Evolutionary conservation across 2,113 vertebrate genomes (phyloP).

Genomic region (Nematolebias whitei): DNA sequence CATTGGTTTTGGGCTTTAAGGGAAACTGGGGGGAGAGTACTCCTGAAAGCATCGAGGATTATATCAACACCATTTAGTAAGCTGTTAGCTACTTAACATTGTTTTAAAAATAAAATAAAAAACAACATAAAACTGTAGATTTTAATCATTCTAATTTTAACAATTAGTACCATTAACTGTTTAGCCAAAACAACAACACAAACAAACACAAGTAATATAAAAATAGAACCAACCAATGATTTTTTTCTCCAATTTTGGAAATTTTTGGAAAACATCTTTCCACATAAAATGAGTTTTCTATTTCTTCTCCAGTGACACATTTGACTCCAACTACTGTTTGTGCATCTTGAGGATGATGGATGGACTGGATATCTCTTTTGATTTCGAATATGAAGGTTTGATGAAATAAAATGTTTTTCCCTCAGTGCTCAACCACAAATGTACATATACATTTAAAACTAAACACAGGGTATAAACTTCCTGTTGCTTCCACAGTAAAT

Average conservation of each 20-base stretch:
- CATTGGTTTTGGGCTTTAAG: conserved; percentile 81
- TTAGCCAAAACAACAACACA: too few relatives aligned
- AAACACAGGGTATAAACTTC: neutral
- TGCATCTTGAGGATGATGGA: conserved; percentile 79
- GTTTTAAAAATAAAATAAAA: neutral
- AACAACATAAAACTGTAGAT: neutral
- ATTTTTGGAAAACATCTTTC: too few relatives aligned
- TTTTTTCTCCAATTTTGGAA: neutral
- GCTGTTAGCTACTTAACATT: conserved; percentile 9
- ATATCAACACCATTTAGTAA: conserved; percentile 80
- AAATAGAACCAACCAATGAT: neutral
- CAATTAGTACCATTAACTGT: too few relatives aligned
- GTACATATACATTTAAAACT: neutral
- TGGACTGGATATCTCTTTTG: conserved; percentile 69
- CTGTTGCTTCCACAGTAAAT: conserved; percentile 56
- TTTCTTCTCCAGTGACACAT: conserved; percentile 71
- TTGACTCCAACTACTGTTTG: conserved; percentile 77
- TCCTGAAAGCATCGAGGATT: conserved; percentile 72
- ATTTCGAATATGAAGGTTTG: conserved; percentile 71
- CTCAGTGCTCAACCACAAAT: neutral
- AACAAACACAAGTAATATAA: too few relatives aligned
- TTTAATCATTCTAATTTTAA: too few relatives aligned
- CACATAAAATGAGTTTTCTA: too few relatives aligned
- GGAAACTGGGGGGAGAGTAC: conserved; percentile 76
- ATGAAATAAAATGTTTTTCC: neutral